Evolutionary conservation across 1,140 invertebrate genomes (phyloP).

Genomic region (Oedothorax gibbosus): DNA sequence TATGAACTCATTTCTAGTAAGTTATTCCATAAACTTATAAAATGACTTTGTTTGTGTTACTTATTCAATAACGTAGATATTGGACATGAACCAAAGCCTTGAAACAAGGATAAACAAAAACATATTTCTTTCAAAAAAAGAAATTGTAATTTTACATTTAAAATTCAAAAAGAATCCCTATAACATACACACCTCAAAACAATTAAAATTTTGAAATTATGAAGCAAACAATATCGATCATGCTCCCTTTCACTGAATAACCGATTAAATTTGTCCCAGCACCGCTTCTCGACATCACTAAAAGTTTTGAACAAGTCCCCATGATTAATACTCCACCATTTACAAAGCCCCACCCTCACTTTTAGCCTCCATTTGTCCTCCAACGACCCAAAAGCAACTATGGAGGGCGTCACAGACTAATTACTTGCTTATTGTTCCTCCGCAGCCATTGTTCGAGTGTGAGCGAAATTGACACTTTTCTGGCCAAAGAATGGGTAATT

Average conservation of each 20-base stretch:
- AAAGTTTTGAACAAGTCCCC: conserved; percentile 18
- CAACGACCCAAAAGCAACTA: neutral
- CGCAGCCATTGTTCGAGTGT: neutral
- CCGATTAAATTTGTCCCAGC: too few species aligned
- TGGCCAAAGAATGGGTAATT: neutral
- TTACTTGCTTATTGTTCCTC: conserved; percentile 39
- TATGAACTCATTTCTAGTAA: too few species aligned
- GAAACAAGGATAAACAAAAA: neutral
- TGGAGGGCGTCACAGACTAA: conserved; percentile 25
- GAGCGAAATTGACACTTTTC: conserved; percentile 1
- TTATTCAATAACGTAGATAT: too few species aligned
- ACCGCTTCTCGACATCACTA: conserved; percentile 3
- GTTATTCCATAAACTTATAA: too few species aligned
- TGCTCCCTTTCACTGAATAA: too few species aligned
- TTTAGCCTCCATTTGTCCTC: conserved; percentile 25
- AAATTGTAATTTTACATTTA: too few species aligned
- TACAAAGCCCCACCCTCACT: conserved; percentile 13
- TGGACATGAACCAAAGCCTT: neutral
- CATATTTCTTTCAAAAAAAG: neutral
- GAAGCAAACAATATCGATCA: too few species aligned
- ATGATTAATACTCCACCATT: conserved; percentile 27
- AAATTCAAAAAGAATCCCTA: too few species aligned
- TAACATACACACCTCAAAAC: too few species aligned
- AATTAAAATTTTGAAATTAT: too few species aligned
- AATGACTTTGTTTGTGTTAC: too few species aligned